Base-by-base conservation (phyloP, 2,797 vertebrate genomes). In the Poeciliopsis gracilis region DNA sequence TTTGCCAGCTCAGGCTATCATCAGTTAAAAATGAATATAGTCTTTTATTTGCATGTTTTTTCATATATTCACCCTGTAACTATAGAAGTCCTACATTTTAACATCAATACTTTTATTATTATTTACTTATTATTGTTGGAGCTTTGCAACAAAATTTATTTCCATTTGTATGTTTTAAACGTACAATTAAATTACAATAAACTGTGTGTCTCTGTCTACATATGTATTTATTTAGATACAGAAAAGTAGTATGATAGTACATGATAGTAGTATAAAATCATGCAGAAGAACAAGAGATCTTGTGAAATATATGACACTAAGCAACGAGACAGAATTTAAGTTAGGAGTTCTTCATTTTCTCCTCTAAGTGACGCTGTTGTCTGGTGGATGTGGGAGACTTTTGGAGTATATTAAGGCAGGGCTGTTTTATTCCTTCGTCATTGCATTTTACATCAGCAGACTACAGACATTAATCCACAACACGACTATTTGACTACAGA, bases 361-460 rank as follows among this genome's bases (percentile, higher is more conserved):
- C 88, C 93, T 89, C 84, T 77, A 80, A 92, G 91, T 46, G 93
- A 90, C 90, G 90, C 93, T 94, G 91, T 92, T 90, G 89, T 6
- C 87, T 84, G 86, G 51, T 76, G 81, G 84, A 87, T 87, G 43
- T 66, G 69, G 5, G 16, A 9, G 16, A 33, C 76, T 74, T 1
- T 13, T 0, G 1, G 0, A 57, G 30, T 30, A 12, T 10, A 41
- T 38, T 51, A 74, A 72, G 53, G n/a, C 81, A 77, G 59, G n/a
- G 4, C 8, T 51, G 11, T 71, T 36, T 63, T 86, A 85, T 78
- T 47, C 82, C 63, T 15, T 75, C 15, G 30, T 59, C 47, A 75
- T 63, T 84, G 79, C 76, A 20, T 85, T 84, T 79, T 46, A 59
- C 55, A 66, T 30, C 51, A 77, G 25, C n/a, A 76, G 16, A 41